These are phyloP conservation scores for Thalassophryne amazonica DNA, from an alignment of 2,797 vertebrate species.

Conservation along the genomic window DNA sequence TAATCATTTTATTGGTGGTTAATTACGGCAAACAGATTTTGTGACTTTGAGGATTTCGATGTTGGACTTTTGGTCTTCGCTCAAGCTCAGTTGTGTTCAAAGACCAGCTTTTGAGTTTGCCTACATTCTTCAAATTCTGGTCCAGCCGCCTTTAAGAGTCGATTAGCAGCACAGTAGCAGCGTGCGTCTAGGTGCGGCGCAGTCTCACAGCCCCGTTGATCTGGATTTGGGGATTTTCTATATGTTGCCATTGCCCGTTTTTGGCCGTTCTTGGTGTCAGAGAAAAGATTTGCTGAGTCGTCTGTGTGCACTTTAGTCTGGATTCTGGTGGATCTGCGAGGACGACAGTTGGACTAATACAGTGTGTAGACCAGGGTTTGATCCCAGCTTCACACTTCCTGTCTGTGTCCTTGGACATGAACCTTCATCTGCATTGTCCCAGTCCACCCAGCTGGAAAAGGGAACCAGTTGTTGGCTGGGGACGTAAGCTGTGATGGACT, in stretches of 20 bases:
- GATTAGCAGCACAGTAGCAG: conserved; percentile 78
- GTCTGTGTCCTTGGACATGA: too few relatives aligned
- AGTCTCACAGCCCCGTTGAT: conserved; percentile 74
- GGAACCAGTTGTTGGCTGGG: too few relatives aligned
- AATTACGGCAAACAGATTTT: too few relatives aligned
- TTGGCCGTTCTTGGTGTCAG: background rate
- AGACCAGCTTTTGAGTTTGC: conserved; percentile 72
- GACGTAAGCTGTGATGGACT: too few relatives aligned
- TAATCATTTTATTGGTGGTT: too few relatives aligned
- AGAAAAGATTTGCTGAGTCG: background rate
- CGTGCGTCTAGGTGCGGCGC: conserved; percentile 62
- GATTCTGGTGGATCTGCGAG: background rate
- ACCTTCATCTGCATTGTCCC: too few relatives aligned
- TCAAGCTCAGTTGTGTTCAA: conserved; percentile 53
- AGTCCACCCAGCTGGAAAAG: too few relatives aligned
- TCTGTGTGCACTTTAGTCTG: background rate
- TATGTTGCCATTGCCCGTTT: conserved; percentile 9
- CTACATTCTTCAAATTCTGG: conserved; percentile 84
- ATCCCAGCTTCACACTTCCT: too few relatives aligned
- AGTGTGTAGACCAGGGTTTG: too few relatives aligned
- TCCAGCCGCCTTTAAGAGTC: conserved; percentile 77
- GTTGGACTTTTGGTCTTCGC: conserved; percentile 21
- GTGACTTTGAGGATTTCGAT: conserved; percentile 20
- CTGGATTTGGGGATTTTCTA: conserved; percentile 66
- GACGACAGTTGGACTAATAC: too few relatives aligned